These are phyloP conservation scores for Tetraneura akinire DNA, from an alignment of 1,140 invertebrate species.

Conservation along the genomic window DNA sequence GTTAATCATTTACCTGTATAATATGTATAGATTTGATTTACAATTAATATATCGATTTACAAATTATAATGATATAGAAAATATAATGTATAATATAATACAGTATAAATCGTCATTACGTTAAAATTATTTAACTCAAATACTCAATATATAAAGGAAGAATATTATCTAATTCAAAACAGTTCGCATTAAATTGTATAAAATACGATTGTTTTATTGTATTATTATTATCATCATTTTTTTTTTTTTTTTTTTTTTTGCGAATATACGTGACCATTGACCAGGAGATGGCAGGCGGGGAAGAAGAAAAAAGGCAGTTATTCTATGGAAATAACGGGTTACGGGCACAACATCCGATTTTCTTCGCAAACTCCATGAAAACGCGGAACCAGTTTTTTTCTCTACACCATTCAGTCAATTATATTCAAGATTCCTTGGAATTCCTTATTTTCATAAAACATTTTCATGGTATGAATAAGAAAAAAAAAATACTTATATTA, in stretches of 20 bases:
- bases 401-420: constrained; percentile 39
- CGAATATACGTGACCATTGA: background rate
- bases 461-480: background rate
- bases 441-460: constrained; percentile 41
- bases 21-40: too few species aligned
- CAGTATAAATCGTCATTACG: too few species aligned
- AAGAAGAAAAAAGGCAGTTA: constrained; percentile 17
- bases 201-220: too few species aligned
- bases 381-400: constrained; percentile 47
- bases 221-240: too few species aligned
- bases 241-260: constrained; percentile 23
- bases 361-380: constrained; percentile 42
- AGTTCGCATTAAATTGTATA: background rate
- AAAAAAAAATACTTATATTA: background rate
- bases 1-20: too few species aligned
- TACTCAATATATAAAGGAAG: too few species aligned
- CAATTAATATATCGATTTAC: too few species aligned
- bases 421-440: constrained; percentile 11
- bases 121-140: too few species aligned
- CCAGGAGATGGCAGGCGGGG: background rate
- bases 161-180: background rate
- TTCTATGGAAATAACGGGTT: constrained; percentile 32
- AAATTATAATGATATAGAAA: too few species aligned
- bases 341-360: constrained; percentile 50
- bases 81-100: too few species aligned